Conservation (phyloP, 1,140 invertebrate species). For the Nymphalis io region DNA sequence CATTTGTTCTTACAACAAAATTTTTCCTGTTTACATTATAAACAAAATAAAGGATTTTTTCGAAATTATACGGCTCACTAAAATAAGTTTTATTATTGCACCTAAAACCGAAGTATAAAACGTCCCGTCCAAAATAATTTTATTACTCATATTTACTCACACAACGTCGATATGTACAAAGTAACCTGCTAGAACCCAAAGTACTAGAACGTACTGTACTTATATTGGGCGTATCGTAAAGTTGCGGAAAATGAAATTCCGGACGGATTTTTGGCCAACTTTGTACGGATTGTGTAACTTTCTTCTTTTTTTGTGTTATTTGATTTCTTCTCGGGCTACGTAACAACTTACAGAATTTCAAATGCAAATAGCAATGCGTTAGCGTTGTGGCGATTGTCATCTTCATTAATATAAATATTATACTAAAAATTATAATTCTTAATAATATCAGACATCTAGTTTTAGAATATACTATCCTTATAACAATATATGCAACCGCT, state of each 20-base stretch:
- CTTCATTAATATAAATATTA: too few species aligned
- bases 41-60: not conserved
- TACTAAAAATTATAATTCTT: too few species aligned
- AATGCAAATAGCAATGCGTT: not conserved
- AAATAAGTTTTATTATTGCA: not conserved
- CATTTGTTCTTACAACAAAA: not conserved
- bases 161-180: not conserved
- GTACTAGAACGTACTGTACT: constrained; percentile 3
- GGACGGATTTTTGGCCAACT: constrained; percentile 19
- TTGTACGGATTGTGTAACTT: constrained; percentile 10
- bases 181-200: constrained; percentile 10
- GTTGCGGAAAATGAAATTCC: constrained; percentile 23
- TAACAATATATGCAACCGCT: too few species aligned
- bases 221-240: constrained; percentile 20
- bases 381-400: too few species aligned
- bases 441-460: too few species aligned
- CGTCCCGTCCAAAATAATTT: not conserved
- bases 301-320: too few species aligned
- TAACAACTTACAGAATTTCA: not conserved
- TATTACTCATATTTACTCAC: constrained; percentile 4
- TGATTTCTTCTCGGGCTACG: constrained; percentile 15
- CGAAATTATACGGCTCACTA: not conserved
- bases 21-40: not conserved
- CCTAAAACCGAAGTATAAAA: not conserved
- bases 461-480: too few species aligned